A percentile compares a stretch with the other conserved stretches of the same genome.
These are phyloP conservation scores for Kryphioiulus occultus DNA, from an alignment of 2,888 invertebrate genomes.

Conservation along the genomic window DNA sequence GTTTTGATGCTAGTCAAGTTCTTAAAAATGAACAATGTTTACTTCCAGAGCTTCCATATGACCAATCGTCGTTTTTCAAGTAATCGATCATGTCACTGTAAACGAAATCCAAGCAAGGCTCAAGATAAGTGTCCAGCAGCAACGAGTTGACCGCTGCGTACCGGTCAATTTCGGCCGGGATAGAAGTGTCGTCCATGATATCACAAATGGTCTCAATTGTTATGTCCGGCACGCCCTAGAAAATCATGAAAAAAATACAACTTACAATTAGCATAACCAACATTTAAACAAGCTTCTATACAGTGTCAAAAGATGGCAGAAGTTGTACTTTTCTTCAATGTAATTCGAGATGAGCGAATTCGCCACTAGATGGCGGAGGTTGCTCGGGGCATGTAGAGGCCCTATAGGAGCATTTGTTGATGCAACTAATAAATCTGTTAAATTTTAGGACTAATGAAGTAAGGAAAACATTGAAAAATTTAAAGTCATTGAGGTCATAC, in stretches of 20 bases:
- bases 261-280: too few species aligned
- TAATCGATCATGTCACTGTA: conserved; percentile 78
- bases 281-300: too few species aligned
- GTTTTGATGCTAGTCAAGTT: too few species aligned
- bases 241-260: background rate
- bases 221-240: conserved; percentile 66
- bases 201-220: conserved; percentile 84
- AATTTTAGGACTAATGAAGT: too few species aligned
- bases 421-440: too few species aligned
- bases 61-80: conserved; percentile 72
- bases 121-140: conserved; percentile 71
- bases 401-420: too few species aligned
- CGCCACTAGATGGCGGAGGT: background rate
- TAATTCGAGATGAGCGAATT: background rate
- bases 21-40: conserved; percentile 50
- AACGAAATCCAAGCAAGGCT: conserved; percentile 83
- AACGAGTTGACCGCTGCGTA: conserved; percentile 77
- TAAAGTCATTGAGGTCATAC: too few species aligned
- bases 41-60: conserved; percentile 69
- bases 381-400: too few species aligned
- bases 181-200: conserved; percentile 67
- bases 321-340: too few species aligned
- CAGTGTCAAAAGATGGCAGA: too few species aligned
- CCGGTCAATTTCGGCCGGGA: conserved; percentile 49
- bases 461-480: too few species aligned